Conservation (phyloP, 2,797 vertebrate genomes). For the Gallinago nigripennis region DNA sequence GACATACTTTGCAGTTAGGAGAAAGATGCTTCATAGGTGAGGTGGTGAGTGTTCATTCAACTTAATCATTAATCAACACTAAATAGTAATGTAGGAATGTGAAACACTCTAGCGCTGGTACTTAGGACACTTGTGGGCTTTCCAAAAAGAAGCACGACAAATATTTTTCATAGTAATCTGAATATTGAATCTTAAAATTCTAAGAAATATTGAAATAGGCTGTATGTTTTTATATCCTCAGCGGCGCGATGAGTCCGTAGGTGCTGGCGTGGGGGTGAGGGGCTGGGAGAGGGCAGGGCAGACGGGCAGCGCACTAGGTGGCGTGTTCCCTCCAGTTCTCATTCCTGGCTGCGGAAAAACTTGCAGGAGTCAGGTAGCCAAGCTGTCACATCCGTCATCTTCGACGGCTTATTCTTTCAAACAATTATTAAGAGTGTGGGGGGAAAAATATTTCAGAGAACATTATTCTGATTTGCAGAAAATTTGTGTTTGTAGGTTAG, state of each 20-base stretch:
- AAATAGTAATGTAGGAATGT: not conserved
- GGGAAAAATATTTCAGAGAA: not conserved
- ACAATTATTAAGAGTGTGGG: not conserved
- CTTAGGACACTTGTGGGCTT: not conserved
- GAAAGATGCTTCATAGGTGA: not conserved
- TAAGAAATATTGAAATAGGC: not conserved
- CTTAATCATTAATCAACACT: not conserved
- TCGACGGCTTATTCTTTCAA: not conserved
- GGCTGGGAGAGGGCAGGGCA: not conserved
- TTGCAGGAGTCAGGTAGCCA: not conserved
- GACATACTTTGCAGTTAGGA: not conserved
- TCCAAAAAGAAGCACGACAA: not conserved
- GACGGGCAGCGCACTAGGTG: not conserved
- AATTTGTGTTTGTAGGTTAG: not conserved
- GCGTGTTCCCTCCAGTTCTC: not conserved
- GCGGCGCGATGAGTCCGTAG: no score
- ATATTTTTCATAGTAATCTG: not conserved
- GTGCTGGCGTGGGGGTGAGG: not conserved
- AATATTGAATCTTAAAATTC: not conserved
- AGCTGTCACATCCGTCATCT: not conserved
- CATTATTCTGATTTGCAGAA: not conserved
- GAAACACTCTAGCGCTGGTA: not conserved
- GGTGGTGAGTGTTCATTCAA: not conserved
- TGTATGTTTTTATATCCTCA: rapidly evolving
- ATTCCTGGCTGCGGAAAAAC: not conserved